Conservation (phyloP, 2,113 vertebrate genomes). For the Rhinopithecus roxellana region DNA sequence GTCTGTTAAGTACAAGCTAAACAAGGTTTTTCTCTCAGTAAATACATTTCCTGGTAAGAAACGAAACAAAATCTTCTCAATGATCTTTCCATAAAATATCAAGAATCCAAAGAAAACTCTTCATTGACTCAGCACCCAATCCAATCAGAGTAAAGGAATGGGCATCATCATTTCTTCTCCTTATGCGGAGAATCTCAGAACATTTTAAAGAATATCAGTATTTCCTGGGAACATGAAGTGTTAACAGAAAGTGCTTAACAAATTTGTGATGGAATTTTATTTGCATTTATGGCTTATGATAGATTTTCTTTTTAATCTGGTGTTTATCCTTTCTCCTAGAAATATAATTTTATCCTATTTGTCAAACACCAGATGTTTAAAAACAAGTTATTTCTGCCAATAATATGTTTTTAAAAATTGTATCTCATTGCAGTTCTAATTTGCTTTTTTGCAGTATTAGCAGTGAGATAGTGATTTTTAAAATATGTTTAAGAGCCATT, state of each 20-base stretch:
- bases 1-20: neutral
- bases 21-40: neutral
- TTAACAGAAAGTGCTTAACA: neutral
- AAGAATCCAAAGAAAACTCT: neutral
- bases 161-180: neutral
- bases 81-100: neutral
- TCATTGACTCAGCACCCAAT: neutral
- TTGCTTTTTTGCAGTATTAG: neutral
- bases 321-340: conserved; percentile 16
- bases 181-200: neutral
- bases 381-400: neutral
- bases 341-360: neutral
- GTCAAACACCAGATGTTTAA: conserved; percentile 17
- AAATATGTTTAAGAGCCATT: neutral
- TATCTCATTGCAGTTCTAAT: neutral
- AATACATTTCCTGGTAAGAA: neutral
- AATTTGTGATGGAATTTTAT: neutral
- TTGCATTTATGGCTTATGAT: neutral
- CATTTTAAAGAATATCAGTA: neutral
- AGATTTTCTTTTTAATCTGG: neutral
- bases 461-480: neutral
- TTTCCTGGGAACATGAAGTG: neutral
- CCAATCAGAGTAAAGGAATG: neutral
- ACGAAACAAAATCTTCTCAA: neutral
- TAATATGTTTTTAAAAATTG: neutral